Base-by-base conservation (phyloP, 2,113 vertebrate genomes). In the mouse (Mus musculus) region DNA sequence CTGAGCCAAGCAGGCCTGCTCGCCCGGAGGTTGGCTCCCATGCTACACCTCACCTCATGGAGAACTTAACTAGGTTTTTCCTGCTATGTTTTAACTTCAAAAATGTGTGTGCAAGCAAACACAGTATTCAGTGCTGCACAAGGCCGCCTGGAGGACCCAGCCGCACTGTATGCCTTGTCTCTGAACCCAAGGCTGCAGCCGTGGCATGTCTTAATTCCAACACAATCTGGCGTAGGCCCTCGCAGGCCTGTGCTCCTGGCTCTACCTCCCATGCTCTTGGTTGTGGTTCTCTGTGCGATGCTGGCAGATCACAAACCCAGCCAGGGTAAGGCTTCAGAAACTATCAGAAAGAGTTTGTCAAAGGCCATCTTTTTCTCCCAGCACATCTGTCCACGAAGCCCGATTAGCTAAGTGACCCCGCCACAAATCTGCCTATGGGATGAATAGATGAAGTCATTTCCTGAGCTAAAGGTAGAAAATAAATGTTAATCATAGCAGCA, bases 391-490 rank as follows among this genome's bases (percentile, higher is more conserved):
- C 91, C 97, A 96, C 97, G 97, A 93, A 98, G 97, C 96, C 98
- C 96, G 82, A 96, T 97, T 97, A 97, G 96, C 96, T 98, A 97
- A 97, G 94, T 95, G 97, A 98, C 98, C 98, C 98, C 98, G 98
- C 98, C 98, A 93, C 95, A 98, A 96, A 97, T 96, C 96, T 97
- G 96, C 97, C 98, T 95, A 96, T 93, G 97, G 97, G 97, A 97
- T 63, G 91, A 98, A 97, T 85, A 98, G 98, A 96, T 98, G 97
- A 98, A 97, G 98, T 98, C 95, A 98, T 98, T 98, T 99, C 99
- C 98, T 99, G 98, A 99, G 98, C 98, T 98, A 98, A 98, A 98
- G 97, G 98, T 98, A 98, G 97, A 95, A 98, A 98, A 98, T 98
- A 98, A 98, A 98, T 98, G 97, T 97, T 98, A 98, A 97, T 97